These are phyloP conservation scores for Aphelenchoides fujianensis DNA, from an alignment of 1,140 invertebrate species.

Conservation along the genomic window DNA sequence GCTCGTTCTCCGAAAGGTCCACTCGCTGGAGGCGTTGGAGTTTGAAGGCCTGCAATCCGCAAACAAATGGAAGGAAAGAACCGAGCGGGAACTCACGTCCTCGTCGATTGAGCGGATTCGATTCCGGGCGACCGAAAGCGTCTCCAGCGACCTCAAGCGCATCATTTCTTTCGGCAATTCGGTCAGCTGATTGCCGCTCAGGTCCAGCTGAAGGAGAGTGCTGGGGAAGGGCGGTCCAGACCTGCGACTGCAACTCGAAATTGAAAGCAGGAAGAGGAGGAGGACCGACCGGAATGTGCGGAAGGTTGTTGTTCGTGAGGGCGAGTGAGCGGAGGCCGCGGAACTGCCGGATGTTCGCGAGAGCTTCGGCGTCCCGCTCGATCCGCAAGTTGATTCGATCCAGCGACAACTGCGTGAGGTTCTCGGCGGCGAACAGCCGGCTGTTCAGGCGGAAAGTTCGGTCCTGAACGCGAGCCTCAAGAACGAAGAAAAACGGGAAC, in stretches of 20 bases:
- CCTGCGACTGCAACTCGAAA: neutral
- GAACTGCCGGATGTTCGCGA: neutral
- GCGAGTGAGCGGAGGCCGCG: neutral
- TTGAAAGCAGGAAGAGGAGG: too few species aligned
- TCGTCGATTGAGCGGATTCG: neutral
- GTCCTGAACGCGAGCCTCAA: neutral
- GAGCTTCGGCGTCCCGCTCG: neutral
- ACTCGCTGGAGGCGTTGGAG: neutral
- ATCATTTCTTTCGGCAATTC: neutral
- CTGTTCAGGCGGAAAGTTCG: neutral
- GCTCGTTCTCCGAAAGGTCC: neutral
- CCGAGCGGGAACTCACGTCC: neutral
- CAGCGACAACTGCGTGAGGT: neutral
- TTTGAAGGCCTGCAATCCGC: neutral
- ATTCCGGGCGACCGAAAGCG: neutral
- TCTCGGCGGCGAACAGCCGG: neutral
- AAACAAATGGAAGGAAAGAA: neutral
- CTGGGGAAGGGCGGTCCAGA: neutral
- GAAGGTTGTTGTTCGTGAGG: neutral
- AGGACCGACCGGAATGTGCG: neutral
- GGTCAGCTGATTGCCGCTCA: neutral
- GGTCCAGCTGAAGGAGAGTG: neutral
- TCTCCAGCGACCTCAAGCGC: neutral
- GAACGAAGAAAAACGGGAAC: neutral
- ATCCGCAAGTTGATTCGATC: neutral